Evolutionary conservation across 2,113 vertebrate genomes (phyloP).

Genomic region (Salvator merianae): DNA sequence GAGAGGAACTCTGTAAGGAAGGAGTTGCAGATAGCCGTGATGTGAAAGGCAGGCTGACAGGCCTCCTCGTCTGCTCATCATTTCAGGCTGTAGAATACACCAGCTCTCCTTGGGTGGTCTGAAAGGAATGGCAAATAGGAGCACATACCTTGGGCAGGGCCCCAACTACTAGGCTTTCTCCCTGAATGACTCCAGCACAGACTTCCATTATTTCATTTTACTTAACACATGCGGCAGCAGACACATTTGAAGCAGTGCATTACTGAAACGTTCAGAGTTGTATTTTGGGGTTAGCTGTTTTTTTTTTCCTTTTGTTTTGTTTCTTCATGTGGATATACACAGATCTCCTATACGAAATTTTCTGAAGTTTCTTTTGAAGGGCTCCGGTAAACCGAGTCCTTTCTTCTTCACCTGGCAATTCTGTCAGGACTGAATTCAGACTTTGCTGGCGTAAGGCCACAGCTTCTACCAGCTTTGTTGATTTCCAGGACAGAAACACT

Average conservation of each 20-base stretch:
- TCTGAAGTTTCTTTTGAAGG: slow-evolving; percentile 27
- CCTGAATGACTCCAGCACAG: slow-evolving; percentile 75
- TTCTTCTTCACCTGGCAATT: slow-evolving; percentile 29
- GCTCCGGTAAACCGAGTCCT: slow-evolving; percentile 29
- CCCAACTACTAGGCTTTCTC: slow-evolving; percentile 76
- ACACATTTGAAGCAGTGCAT: slow-evolving; percentile 48
- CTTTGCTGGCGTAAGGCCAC: slow-evolving; percentile 12
- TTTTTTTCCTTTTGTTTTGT: background rate
- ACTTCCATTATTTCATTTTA: slow-evolving; percentile 71
- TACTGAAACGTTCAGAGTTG: slow-evolving; percentile 47
- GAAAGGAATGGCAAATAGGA: slow-evolving; percentile 78
- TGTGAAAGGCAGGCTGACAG: slow-evolving; percentile 75
- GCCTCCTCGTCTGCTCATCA: slow-evolving; percentile 80
- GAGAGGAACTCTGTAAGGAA: slow-evolving; percentile 24
- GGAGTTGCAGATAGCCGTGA: slow-evolving; percentile 63
- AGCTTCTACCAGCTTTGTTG: slow-evolving; percentile 8
- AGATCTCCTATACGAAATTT: slow-evolving; percentile 9
- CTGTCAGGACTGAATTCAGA: slow-evolving; percentile 7
- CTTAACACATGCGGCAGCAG: slow-evolving; percentile 44
- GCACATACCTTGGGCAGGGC: slow-evolving; percentile 79
- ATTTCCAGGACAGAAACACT: background rate
- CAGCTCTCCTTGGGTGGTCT: slow-evolving; percentile 79
- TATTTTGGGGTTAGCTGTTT: too few relatives aligned
- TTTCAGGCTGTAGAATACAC: slow-evolving; percentile 79
- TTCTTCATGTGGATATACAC: background rate